Evolutionary conservation across 2,797 vertebrate species (phyloP).

Genomic region (Melanotaenia nigrans): DNA sequence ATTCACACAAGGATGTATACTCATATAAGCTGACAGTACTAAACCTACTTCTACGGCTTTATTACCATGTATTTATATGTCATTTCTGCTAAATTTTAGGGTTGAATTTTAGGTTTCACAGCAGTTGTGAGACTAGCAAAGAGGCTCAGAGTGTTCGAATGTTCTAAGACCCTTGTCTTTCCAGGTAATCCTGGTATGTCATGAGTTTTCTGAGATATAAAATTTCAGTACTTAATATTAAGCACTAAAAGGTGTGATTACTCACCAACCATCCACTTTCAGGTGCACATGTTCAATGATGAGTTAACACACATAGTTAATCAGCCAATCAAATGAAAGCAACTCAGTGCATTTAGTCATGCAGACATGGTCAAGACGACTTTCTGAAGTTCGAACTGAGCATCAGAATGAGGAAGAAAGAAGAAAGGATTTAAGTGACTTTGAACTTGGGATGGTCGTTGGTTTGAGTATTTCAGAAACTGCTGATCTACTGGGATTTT

Average conservation of each 20-base stretch:
- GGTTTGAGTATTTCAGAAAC: too few species aligned
- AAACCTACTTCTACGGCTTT: conserved; percentile 64
- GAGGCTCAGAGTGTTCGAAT: conserved; percentile 24
- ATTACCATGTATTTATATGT: conserved; percentile 43
- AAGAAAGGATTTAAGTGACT: too few species aligned
- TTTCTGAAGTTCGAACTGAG: too few species aligned
- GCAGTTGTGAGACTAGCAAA: conserved; percentile 54
- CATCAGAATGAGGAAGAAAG: too few species aligned
- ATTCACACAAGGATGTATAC: conserved; percentile 59
- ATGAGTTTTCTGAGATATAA: background rate
- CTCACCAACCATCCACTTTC: background rate
- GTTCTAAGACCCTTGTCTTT: conserved; percentile 16
- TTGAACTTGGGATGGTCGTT: too few species aligned
- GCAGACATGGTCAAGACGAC: background rate
- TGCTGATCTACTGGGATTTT: background rate
- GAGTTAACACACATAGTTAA: background rate
- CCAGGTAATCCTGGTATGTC: conserved; percentile 40
- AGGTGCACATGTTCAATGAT: background rate
- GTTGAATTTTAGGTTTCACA: conserved; percentile 25
- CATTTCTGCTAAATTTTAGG: conserved; percentile 42
- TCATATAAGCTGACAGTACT: conserved; percentile 48
- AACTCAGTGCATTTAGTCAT: background rate
- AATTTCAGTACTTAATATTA: conserved; percentile 2
- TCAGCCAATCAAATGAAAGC: background rate
- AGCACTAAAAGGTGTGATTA: background rate